Evolutionary conservation across 2,113 vertebrate species (phyloP), one percentile per base, ranked within the genome.

Genomic region (Gymnobelideus leadbeateri): DNA sequence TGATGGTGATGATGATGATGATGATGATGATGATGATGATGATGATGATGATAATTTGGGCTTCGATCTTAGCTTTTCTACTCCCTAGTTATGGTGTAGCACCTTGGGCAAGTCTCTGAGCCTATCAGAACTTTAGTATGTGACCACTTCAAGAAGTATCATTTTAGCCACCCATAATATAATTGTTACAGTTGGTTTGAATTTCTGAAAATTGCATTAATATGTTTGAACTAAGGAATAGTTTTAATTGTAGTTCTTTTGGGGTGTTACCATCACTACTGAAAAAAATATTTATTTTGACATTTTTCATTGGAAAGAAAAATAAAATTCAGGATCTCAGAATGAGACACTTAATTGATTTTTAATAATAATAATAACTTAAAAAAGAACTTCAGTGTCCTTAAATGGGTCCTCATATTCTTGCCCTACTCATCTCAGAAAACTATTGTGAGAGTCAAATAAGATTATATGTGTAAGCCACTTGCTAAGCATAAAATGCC

Each of bases 131-230:
- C 11, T 31, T 94, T 95, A 94, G 46, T 89, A 23, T 55, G n/a
- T 96, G 91, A 89, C 92, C 91, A 77, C 46, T 93, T 96, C 95
- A 96, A 92, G 93, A 61, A 96, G 11, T 89, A 89, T 52, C 89
- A 90, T 89, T 97, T 91, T 95, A 96, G 93, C 97, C 19, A 54
- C 43, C n/a, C 90, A 54, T 55, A 90, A 21, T 97, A 2, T 93
- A 94, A 93, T 94, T 96, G 50, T 90, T 52, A 94, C 95, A 90
- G 92, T 89, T 91, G 96, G 50, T 95, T 97, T 97, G 97, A 94
- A 3, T 95, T 95, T 89, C 96, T 77, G 92, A 54, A 93, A 77
- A 91, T 97, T 94, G n/a, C 49, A 96, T 93, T 94, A 92, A 43
- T 51, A n/a, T 53, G 94, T 37, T 93, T 97, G 89, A 51, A 89